These are phyloP conservation scores for Percina caprodes DNA, from an alignment of 2,113 vertebrate genomes.

Conservation along the genomic window DNA sequence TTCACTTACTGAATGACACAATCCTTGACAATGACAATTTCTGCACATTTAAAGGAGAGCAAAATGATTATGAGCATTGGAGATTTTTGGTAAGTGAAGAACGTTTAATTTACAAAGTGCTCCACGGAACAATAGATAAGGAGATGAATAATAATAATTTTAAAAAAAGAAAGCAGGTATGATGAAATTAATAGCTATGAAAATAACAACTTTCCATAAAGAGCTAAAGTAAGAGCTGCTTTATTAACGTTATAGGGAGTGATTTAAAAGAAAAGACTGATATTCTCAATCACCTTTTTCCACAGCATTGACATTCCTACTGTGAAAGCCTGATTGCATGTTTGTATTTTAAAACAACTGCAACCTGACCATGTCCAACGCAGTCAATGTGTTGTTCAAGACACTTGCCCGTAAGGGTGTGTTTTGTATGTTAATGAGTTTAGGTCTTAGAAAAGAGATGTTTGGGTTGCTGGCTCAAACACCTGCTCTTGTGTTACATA, in stretches of 20 bases:
- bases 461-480: conserved; percentile 5
- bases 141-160: neutral
- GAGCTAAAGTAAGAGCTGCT: neutral
- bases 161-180: neutral
- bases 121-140: neutral
- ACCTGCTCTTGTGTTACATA: conserved; percentile 9
- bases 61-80: neutral
- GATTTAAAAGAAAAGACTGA: neutral
- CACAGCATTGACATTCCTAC: neutral
- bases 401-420: neutral
- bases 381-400: neutral
- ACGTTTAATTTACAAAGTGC: neutral
- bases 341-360: too few species aligned
- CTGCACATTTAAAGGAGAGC: too few species aligned
- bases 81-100: neutral
- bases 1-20: neutral
- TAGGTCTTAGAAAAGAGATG: neutral
- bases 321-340: neutral
- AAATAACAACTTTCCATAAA: neutral
- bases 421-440: neutral
- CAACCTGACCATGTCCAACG: too few species aligned
- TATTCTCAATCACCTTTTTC: neutral
- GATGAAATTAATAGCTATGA: neutral
- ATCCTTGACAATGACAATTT: neutral
- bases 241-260: neutral